A percentile compares a stretch with the other conserved stretches of the same genome.
Evolutionary conservation across 2,888 invertebrate species (phyloP).

Genomic region (Drosophila mimica): DNA sequence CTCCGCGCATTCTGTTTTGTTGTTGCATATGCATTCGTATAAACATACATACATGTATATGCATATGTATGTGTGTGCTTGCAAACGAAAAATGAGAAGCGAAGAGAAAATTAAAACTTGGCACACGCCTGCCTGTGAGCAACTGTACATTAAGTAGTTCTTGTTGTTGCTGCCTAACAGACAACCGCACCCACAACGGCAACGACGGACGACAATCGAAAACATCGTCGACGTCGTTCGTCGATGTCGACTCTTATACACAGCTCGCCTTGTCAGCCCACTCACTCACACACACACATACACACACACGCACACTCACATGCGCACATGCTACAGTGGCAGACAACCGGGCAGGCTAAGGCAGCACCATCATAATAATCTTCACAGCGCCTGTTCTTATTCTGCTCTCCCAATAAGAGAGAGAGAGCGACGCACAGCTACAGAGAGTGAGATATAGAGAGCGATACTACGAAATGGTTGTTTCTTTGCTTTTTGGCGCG

Average conservation of each 20-base stretch:
- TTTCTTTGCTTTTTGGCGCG: constrained; percentile 66
- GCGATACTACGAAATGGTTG: constrained; percentile 29
- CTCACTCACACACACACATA: constrained; percentile 27
- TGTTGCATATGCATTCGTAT: constrained; percentile 12
- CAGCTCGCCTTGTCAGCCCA: constrained; percentile 55
- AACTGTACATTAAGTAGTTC: constrained; percentile 64
- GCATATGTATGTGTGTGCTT: constrained; percentile 5
- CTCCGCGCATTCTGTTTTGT: constrained; percentile 31
- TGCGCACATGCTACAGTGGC: constrained; percentile 20
- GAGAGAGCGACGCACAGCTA: constrained; percentile 1
- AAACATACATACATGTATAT: not conserved
- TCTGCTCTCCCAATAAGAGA: constrained; percentile 16
- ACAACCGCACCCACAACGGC: constrained; percentile 69
- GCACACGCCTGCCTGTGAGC: constrained; percentile 63
- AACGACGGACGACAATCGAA: constrained; percentile 50
- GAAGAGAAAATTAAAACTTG: constrained; percentile 54
- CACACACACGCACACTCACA: constrained; percentile 8
- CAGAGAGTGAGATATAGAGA: not conserved
- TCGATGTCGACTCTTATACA: constrained; percentile 61
- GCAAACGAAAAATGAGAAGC: constrained; percentile 26
- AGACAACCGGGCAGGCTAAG: constrained; percentile 49
- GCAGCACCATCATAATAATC: constrained; percentile 7
- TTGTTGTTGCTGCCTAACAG: constrained; percentile 40
- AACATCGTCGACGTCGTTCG: constrained; percentile 30
- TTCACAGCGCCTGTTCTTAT: constrained; percentile 14